phyloP scores from a whole-genome alignment of 2,797 vertebrate species.

The Sebastes diaconus region DNA sequence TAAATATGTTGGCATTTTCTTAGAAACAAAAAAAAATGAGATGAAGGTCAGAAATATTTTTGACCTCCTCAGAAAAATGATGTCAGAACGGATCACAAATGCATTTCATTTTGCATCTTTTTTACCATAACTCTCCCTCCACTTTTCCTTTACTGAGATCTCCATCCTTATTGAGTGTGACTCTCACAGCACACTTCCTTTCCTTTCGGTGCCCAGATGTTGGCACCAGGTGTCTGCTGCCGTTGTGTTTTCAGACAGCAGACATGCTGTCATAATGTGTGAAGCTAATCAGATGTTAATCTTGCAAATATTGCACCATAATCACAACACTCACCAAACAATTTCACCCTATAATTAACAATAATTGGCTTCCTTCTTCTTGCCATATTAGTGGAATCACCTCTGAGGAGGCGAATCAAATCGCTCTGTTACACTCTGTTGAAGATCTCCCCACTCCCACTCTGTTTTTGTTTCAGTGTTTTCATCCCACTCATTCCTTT shows the following conservation, averaged over 20 bases:
- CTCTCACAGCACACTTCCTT: neutral
- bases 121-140: neutral
- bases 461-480: conserved; percentile 67
- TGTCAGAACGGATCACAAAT: neutral
- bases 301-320: conserved; percentile 88
- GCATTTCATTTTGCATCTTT: neutral
- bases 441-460: conserved; percentile 62
- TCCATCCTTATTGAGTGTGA: neutral
- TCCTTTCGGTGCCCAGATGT: conserved; percentile 20
- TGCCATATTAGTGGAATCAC: conserved; percentile 87
- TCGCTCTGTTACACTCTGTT: conserved; percentile 86
- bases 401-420: conserved; percentile 86
- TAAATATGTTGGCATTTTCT: conserved; percentile 6
- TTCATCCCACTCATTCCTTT: conserved; percentile 28
- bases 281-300: conserved; percentile 92
- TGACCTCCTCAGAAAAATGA: neutral
- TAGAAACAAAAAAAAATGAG: neutral
- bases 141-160: neutral
- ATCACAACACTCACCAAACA: conserved; percentile 93
- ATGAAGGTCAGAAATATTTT: conserved; percentile 6
- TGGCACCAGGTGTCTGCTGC: conserved; percentile 27
- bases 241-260: conserved; percentile 42
- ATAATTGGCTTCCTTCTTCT: conserved; percentile 89
- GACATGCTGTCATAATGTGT: conserved; percentile 82
- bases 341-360: conserved; percentile 94